Evolutionary conservation across 2,113 vertebrate species (phyloP).

Genomic region (Oplegnathus fasciatus): DNA sequence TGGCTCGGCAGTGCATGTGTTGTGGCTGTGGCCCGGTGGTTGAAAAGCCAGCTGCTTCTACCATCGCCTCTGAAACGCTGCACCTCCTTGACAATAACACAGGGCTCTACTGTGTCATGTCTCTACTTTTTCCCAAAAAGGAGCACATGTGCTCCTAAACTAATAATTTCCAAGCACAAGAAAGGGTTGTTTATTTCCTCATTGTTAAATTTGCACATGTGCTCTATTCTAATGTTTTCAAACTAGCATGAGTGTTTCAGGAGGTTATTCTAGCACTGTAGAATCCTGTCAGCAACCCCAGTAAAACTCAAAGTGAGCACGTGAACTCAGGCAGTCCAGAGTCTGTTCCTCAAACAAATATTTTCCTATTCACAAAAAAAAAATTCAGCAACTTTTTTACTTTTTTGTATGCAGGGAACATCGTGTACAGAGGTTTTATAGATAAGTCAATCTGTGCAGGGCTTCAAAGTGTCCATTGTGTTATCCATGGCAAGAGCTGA

Average conservation of each 20-base stretch:
- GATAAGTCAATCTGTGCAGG: constrained; percentile 47
- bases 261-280: constrained; percentile 1
- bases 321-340: constrained; percentile 3
- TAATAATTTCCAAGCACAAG: neutral
- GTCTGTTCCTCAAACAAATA: neutral
- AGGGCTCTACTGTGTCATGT: constrained; percentile 10
- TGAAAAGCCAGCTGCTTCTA: constrained; percentile 77
- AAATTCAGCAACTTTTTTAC: neutral
- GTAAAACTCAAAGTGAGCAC: constrained; percentile 1
- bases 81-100: constrained; percentile 54
- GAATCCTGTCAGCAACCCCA: neutral
- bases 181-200: neutral
- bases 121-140: neutral
- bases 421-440: neutral
- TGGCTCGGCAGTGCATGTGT: constrained; percentile 83
- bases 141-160: neutral
- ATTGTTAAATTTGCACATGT: constrained; percentile 2
- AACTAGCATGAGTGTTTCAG: neutral
- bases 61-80: constrained; percentile 76
- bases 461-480: constrained; percentile 69
- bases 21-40: constrained; percentile 75
- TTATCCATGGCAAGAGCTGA: constrained; percentile 56
- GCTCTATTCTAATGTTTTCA: constrained; percentile 1
- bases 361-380: neutral
- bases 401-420: neutral